phyloP scores from a whole-genome alignment of 1,140 invertebrate genomes.

The Papilio helenus region DNA sequence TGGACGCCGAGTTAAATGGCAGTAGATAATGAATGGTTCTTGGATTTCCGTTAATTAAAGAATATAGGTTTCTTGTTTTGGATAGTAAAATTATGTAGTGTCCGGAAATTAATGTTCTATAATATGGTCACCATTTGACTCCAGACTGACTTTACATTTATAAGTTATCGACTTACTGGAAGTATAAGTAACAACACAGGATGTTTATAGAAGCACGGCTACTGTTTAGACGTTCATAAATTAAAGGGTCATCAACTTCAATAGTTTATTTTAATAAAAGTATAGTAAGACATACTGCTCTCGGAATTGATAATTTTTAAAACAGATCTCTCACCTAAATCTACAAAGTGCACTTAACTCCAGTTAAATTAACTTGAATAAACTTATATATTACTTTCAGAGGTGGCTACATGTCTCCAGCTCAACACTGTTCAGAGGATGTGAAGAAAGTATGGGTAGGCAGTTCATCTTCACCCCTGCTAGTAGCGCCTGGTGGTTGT shows the following conservation, averaged over 20 bases:
- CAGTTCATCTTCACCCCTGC: conserved; percentile 59
- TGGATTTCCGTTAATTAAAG: too few species aligned
- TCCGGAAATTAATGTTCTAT: not conserved
- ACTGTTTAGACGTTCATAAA: not conserved
- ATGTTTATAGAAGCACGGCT: conserved; percentile 8
- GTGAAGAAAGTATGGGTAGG: conserved; percentile 79
- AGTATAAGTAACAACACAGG: conserved; percentile 2
- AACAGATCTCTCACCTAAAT: too few species aligned
- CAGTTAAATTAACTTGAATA: too few species aligned
- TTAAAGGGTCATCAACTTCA: not conserved
- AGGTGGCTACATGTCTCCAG: conserved; percentile 73
- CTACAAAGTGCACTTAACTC: too few species aligned
- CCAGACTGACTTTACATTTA: not conserved
- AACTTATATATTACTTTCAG: conserved; percentile 55
- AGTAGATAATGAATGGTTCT: too few species aligned
- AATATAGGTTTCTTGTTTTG: not conserved
- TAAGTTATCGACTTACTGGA: conserved; percentile 4
- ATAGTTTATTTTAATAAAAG: not conserved
- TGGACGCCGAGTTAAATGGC: too few species aligned
- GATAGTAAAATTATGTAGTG: not conserved
- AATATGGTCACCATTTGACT: not conserved
- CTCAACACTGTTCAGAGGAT: conserved; percentile 66
- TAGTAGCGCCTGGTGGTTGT: conserved; percentile 72
- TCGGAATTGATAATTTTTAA: too few species aligned
- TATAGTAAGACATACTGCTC: too few species aligned